Evolutionary conservation across 2,113 vertebrate species (phyloP).

Genomic region (Apistogramma diplotaenia): DNA sequence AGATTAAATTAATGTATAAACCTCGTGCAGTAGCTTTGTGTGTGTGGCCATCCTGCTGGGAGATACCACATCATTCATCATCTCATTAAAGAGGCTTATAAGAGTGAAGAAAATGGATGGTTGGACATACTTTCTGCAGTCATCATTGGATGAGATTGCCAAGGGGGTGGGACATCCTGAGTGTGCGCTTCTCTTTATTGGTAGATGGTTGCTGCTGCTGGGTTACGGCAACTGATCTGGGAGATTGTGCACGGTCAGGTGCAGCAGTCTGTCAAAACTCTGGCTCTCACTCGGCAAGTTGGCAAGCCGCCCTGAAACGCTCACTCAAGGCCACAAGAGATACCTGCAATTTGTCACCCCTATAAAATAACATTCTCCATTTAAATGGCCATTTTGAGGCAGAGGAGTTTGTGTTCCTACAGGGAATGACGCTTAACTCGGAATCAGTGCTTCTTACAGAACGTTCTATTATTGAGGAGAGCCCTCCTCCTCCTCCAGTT

Average conservation of each 20-base stretch:
- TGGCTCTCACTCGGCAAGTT: constrained; percentile 42
- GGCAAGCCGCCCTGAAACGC: constrained; percentile 51
- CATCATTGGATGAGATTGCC: constrained; percentile 38
- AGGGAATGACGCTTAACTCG: constrained; percentile 32
- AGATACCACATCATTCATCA: constrained; percentile 67
- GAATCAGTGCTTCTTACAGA: constrained; percentile 38
- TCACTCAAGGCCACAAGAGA: constrained; percentile 70
- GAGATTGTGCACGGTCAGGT: constrained; percentile 66
- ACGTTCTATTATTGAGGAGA: constrained; percentile 29
- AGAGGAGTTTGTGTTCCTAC: constrained; percentile 36
- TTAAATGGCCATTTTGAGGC: constrained; percentile 50
- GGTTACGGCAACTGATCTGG: constrained; percentile 21
- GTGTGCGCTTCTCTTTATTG: constrained; percentile 31
- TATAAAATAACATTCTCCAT: constrained; percentile 71
- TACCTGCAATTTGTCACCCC: constrained; percentile 79
- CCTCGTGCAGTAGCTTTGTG: constrained; percentile 27
- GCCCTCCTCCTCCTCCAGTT: neutral
- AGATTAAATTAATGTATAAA: constrained; percentile 15
- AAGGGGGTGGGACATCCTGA: constrained; percentile 38
- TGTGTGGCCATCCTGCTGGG: constrained; percentile 53
- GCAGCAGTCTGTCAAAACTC: constrained; percentile 67
- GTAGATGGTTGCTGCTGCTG: neutral
- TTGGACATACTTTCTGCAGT: constrained; percentile 1
- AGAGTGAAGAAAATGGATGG: constrained; percentile 23
- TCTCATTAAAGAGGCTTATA: constrained; percentile 55